These are phyloP conservation scores for Lacanobia wlatinum DNA, from an alignment of 2,888 invertebrate species.

Conservation along the genomic window DNA sequence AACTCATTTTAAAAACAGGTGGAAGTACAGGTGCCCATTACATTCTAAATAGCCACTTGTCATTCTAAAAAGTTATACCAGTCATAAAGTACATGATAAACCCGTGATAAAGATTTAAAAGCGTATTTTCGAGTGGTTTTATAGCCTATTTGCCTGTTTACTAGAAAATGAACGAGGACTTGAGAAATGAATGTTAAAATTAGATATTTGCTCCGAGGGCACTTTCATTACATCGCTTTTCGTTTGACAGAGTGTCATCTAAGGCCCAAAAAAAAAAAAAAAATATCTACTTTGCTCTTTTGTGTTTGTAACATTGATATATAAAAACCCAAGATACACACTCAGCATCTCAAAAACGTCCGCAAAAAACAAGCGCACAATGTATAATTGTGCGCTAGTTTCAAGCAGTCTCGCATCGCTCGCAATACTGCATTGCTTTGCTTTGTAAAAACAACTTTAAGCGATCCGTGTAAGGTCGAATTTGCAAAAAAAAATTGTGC, in stretches of 20 bases:
- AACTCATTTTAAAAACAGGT: slow-evolving; percentile 40
- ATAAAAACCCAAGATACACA: too few species aligned
- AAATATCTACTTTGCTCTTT: slow-evolving; percentile 23
- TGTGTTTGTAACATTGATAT: too few species aligned
- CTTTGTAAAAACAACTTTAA: too few species aligned
- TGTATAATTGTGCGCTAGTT: too few species aligned
- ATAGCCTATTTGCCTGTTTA: slow-evolving; percentile 65
- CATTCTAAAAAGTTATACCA: slow-evolving; percentile 61
- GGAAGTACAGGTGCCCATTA: slow-evolving; percentile 32
- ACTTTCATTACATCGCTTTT: slow-evolving; percentile 57
- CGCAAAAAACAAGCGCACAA: too few species aligned
- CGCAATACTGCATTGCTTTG: too few species aligned
- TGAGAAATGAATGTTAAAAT: slow-evolving; percentile 62
- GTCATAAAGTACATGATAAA: slow-evolving; percentile 65
- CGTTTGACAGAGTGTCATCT: slow-evolving; percentile 47
- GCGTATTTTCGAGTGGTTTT: slow-evolving; percentile 64
- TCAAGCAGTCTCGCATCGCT: too few species aligned
- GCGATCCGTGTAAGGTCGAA: too few species aligned
- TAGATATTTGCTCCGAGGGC: slow-evolving; percentile 54
- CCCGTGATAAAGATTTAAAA: slow-evolving; percentile 68
- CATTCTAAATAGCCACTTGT: slow-evolving; percentile 54
- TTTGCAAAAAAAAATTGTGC: too few species aligned
- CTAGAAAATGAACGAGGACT: slow-evolving; percentile 60
- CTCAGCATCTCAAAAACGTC: too few species aligned
- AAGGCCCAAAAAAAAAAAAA: slow-evolving; percentile 12